Conservation (phyloP, 2,797 vertebrate genomes). For the Menidia menidia region DNA sequence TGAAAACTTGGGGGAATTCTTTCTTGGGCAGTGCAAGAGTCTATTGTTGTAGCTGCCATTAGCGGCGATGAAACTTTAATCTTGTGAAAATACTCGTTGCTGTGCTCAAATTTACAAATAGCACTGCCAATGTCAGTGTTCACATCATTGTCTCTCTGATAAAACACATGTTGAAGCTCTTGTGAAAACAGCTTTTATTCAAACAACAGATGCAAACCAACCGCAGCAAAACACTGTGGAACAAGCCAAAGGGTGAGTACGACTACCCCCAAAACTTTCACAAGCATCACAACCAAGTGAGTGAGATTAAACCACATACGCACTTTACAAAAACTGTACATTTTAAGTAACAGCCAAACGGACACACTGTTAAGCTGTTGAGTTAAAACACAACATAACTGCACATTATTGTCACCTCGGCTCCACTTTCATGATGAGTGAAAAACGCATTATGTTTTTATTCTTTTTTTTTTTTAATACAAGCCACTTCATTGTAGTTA, state of each 20-base stretch:
- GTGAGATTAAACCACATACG: slow-evolving; percentile 77
- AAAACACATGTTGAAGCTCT: slow-evolving; percentile 51
- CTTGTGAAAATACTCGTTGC: slow-evolving; percentile 69
- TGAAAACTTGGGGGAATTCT: slow-evolving; percentile 78
- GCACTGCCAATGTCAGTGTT: slow-evolving; percentile 37
- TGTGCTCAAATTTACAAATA: slow-evolving; percentile 55
- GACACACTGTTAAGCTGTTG: slow-evolving; percentile 81
- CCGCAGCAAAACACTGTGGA: slow-evolving; percentile 89
- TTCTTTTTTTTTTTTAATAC: slow-evolving; percentile 38
- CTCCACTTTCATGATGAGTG: slow-evolving; percentile 61
- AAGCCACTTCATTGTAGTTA: slow-evolving; percentile 82
- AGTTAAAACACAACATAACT: slow-evolving; percentile 86
- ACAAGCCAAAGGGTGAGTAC: slow-evolving; percentile 76
- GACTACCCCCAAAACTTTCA: slow-evolving; percentile 45
- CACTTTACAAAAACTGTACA: slow-evolving; percentile 86
- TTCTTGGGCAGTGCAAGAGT: slow-evolving; percentile 66
- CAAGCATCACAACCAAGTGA: slow-evolving; percentile 47
- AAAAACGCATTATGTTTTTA: slow-evolving; percentile 59
- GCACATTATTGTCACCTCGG: slow-evolving; percentile 62
- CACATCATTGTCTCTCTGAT: slow-evolving; percentile 47
- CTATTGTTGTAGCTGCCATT: slow-evolving; percentile 76
- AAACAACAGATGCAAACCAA: slow-evolving; percentile 91
- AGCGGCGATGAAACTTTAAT: slow-evolving; percentile 65
- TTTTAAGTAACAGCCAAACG: slow-evolving; percentile 59
- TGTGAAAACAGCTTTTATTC: slow-evolving; percentile 92